Conservation (phyloP, 2,797 vertebrate genomes). For the Dicrostonyx torquatus region DNA sequence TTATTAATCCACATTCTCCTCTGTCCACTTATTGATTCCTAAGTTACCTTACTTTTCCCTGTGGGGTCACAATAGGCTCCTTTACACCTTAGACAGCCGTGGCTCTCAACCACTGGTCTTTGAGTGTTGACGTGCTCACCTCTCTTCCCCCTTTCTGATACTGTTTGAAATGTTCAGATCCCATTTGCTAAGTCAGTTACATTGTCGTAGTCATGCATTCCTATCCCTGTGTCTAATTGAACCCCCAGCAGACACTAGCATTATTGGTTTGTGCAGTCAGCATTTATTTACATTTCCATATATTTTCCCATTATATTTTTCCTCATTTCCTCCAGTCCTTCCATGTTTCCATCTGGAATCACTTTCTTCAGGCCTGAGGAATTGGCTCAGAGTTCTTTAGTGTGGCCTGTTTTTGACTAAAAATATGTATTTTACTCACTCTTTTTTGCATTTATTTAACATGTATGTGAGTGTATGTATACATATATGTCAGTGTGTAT, state of each 20-base stretch:
- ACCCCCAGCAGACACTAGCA: neutral
- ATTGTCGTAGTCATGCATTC: neutral
- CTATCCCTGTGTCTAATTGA: conserved; percentile 7
- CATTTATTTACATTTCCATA: conserved; percentile 53
- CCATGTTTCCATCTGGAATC: conserved; percentile 28
- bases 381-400: neutral
- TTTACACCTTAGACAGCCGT: neutral
- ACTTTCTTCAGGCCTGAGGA: neutral
- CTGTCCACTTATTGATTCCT: neutral
- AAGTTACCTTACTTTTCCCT: neutral
- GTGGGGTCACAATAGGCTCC: neutral
- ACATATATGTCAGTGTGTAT: neutral
- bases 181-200: neutral
- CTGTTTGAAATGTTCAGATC: neutral
- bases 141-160: neutral
- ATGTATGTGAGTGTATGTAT: neutral
- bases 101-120: neutral
- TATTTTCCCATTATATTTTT: neutral
- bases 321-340: conserved; percentile 41
- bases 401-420: neutral
- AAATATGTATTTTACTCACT: neutral
- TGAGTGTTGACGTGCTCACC: neutral
- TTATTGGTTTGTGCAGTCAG: conserved; percentile 19
- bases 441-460: neutral
- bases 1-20: neutral